Conservation (phyloP, 2,888 invertebrate genomes). For the Drymonia ruficornis region DNA sequence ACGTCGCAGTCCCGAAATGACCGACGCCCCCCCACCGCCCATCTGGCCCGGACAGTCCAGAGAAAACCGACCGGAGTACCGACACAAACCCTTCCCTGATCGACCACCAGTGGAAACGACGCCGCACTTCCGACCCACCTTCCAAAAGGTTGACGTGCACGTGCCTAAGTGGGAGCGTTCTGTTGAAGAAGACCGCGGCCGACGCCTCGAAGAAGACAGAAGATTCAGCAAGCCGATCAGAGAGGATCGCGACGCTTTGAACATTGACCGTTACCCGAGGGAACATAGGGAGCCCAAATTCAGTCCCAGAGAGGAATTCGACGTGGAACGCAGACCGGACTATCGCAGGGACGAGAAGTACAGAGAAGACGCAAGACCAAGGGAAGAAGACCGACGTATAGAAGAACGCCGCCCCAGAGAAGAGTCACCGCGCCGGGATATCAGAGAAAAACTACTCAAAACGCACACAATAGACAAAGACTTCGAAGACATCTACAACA, state of each 20-base stretch:
- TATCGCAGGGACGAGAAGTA: conserved; percentile 21
- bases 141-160: conserved; percentile 24
- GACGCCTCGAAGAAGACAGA: conserved; percentile 39
- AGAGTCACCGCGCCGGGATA: conserved; percentile 35
- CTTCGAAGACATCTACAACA: conserved; percentile 67
- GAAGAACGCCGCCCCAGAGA: conserved; percentile 33
- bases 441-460: conserved; percentile 29
- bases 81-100: conserved; percentile 37
- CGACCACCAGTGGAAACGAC: conserved; percentile 30
- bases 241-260: conserved; percentile 19
- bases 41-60: conserved; percentile 63
- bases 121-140: conserved; percentile 37
- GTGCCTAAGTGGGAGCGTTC: conserved; percentile 21
- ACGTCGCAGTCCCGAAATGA: conserved; percentile 59
- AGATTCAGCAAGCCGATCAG: conserved; percentile 42
- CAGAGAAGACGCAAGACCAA: conserved; percentile 21
- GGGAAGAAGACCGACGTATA: conserved; percentile 37
- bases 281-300: conserved; percentile 37
- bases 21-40: conserved; percentile 69
- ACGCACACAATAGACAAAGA: conserved; percentile 55
- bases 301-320: conserved; percentile 23
- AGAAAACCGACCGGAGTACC: conserved; percentile 22
- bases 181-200: conserved; percentile 22
- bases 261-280: conserved; percentile 22
- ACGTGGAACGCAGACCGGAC: conserved; percentile 26